Conservation (phyloP, 30 jellyfish, hydroid and myxozoan species). For the Pseudorhiza aurosa region DNA sequence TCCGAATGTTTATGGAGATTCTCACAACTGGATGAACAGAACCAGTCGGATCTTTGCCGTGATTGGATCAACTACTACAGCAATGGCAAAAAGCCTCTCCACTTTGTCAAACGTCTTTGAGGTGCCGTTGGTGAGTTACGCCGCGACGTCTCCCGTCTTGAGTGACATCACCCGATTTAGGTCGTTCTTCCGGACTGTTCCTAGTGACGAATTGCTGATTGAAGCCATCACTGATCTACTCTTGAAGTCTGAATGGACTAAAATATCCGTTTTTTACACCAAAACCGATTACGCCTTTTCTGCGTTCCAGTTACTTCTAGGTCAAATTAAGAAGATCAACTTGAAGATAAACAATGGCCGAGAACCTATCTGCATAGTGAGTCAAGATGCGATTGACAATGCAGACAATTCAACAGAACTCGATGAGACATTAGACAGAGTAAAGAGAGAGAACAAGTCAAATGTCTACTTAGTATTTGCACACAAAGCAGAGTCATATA, state of each 20-base stretch:
- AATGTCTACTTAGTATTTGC: conserved; percentile 36
- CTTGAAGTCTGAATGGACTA: conserved; percentile 20
- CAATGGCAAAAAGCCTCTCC: conserved; percentile 59
- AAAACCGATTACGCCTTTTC: conserved; percentile 72
- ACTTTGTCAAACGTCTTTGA: conserved; percentile 63
- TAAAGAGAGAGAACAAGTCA: neutral
- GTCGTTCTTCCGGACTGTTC: conserved; percentile 75
- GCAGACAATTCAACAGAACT: conserved; percentile 4
- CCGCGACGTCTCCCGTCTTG: conserved; percentile 64
- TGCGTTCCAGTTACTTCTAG: conserved; percentile 16
- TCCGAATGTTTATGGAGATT: neutral
- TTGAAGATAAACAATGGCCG: neutral
- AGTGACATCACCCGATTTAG: conserved; percentile 48
- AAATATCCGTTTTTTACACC: conserved; percentile 43
- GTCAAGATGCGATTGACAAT: neutral
- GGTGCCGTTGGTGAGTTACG: conserved; percentile 66
- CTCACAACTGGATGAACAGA: neutral
- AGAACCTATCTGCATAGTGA: conserved; percentile 17
- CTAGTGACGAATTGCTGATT: conserved; percentile 52
- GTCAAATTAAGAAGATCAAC: conserved; percentile 6
- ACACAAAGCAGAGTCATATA: conserved; percentile 20
- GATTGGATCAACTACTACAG: conserved; percentile 63
- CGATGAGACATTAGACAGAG: neutral
- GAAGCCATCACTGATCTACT: conserved; percentile 27
- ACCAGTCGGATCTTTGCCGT: conserved; percentile 53